Evolutionary conservation across 2,113 vertebrate species (phyloP).

Genomic region (Labeo rohita): DNA sequence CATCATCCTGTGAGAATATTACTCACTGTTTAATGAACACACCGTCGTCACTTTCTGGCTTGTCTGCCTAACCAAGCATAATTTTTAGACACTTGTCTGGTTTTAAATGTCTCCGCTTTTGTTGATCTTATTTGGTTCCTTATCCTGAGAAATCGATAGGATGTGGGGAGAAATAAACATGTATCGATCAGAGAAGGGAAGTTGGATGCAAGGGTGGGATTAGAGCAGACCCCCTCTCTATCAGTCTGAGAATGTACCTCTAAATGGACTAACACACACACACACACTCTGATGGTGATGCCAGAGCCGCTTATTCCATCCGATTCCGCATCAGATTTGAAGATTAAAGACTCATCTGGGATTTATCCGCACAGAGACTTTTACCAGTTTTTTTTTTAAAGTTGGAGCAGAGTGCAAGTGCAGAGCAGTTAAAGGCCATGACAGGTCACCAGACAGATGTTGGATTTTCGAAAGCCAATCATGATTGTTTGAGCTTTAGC

Average conservation of each 20-base stretch:
- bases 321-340: slow-evolving; percentile 55
- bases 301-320: slow-evolving; percentile 54
- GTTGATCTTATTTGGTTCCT: slow-evolving; percentile 52
- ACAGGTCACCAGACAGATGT: slow-evolving; percentile 29
- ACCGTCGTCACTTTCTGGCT: slow-evolving; percentile 16
- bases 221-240: slow-evolving; percentile 11
- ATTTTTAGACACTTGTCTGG: slow-evolving; percentile 46
- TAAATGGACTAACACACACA: neutral
- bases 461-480: slow-evolving; percentile 22
- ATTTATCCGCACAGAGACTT: slow-evolving; percentile 45
- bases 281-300: slow-evolving; percentile 36
- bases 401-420: slow-evolving; percentile 15
- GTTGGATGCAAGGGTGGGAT: slow-evolving; percentile 35
- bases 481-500: neutral
- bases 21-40: slow-evolving; percentile 30
- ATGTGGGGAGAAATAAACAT: slow-evolving; percentile 62
- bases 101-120: slow-evolving; percentile 56
- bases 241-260: slow-evolving; percentile 9
- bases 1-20: slow-evolving; percentile 16
- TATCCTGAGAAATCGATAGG: slow-evolving; percentile 56
- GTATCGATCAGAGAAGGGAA: slow-evolving; percentile 59
- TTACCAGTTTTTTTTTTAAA: neutral
- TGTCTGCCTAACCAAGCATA: slow-evolving; percentile 44
- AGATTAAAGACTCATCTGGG: slow-evolving; percentile 55
- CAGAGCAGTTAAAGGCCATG: neutral